Evolutionary conservation across 1,140 invertebrate species (phyloP), one percentile per base, ranked within the genome.

Genomic region (Coboldia fuscipes): DNA sequence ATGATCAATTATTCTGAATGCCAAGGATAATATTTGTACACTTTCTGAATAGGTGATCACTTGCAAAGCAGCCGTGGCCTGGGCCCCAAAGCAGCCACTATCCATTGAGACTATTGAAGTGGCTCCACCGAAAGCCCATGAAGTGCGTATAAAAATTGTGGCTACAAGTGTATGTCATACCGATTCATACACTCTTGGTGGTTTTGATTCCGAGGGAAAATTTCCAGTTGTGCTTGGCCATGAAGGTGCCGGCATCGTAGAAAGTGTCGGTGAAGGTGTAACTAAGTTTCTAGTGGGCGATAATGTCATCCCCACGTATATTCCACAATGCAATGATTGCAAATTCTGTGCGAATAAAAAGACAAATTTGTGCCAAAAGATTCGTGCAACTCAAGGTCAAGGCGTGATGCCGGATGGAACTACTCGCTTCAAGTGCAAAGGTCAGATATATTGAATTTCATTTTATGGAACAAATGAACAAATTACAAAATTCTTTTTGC

Each of bases 371-470:
- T 99, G 96, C 50, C 72, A 81, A 44, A 94, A 89, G 60, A 92
- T 98, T 35, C 66, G 83, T n/a, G 36, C 62, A 3, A 84, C 81
- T 28, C 82, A 92, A 58, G 86, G 88, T 1, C 66, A 75, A 53
- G 84, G 84, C 27, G 51, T 94, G 0, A 93, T 98, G 90, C 94
- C 93, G 8, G 88, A 98, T 68, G 92, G 90, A 13, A 96, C 89
- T 3, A 67, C 67, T 5, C 62, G 86, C 30, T 97, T 98, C 54
- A 79, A 68, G 10, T 96, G 89, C 58, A 89, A 92, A 36, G 93
- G 89, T 9, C 62, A 92, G 6, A 7, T 23, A n/a, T n/a, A n/a
- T n/a, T n/a, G n/a, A n/a, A n/a, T n/a, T n/a, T n/a, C n/a, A n/a
- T n/a, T n/a, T n/a, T n/a, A n/a, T n/a, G n/a, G n/a, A n/a, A n/a